phyloP scores from a whole-genome alignment of 2,888 invertebrate species.

The Cephus pygmeus region DNA sequence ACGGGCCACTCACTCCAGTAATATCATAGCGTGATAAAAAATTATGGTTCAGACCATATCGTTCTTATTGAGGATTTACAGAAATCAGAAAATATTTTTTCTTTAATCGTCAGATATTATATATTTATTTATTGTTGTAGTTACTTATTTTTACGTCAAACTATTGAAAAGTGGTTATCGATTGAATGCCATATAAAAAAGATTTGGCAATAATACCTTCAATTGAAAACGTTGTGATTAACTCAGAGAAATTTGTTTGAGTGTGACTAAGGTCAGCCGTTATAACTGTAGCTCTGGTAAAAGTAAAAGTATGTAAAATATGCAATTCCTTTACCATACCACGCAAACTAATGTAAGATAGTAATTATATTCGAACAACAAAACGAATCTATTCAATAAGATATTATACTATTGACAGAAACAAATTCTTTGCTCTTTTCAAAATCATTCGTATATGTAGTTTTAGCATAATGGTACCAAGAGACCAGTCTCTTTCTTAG shows the following conservation, averaged over 20 bases:
- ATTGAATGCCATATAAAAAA: background rate
- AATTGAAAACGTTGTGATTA: background rate
- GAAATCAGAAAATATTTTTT: too few species aligned
- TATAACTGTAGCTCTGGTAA: background rate
- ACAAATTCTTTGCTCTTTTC: background rate
- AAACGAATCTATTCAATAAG: background rate
- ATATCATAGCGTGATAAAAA: background rate
- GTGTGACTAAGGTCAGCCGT: too few species aligned
- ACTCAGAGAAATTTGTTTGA: background rate
- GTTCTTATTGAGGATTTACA: background rate
- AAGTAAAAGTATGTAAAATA: background rate
- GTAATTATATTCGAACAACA: background rate
- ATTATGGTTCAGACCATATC: background rate
- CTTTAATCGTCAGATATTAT: too few species aligned
- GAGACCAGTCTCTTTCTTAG: background rate
- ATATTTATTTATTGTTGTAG: too few species aligned
- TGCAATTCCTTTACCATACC: background rate
- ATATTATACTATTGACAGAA: background rate
- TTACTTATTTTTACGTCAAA: background rate
- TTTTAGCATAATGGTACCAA: background rate
- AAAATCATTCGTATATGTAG: background rate
- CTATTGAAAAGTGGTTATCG: background rate
- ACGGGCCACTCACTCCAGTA: background rate
- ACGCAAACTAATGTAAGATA: background rate
- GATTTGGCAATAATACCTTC: background rate